phyloP scores from a whole-genome alignment of 2,113 vertebrate species.

The pig (Sus scrofa) region T2T-Sscrofa CM000829.6:44158001-44158500 shows the following conservation, averaged over 20 bases:
- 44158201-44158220: constrained; percentile 50
- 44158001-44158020: neutral
- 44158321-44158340: neutral
- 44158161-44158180: constrained; percentile 76
- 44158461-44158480: constrained; percentile 25
- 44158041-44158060: constrained; percentile 43
- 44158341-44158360: neutral
- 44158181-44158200: constrained; percentile 20
- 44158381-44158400: neutral
- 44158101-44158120: constrained; percentile 66
- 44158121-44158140: constrained; percentile 63
- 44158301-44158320: constrained; percentile 52
- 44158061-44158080: neutral
- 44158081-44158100: constrained; percentile 45
- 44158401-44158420: neutral
- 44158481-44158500: constrained; percentile 23
- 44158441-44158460: neutral
- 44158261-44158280: constrained; percentile 49
- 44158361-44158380: neutral
- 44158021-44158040: constrained; percentile 7
- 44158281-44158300: constrained; percentile 59
- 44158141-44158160: constrained; percentile 71
- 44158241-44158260: constrained; percentile 43
- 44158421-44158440: neutral
- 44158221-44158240: constrained; percentile 2